These are phyloP conservation scores for Drosophila silvestris DNA, from an alignment of 2,888 invertebrate species.

Conservation along the genomic window DNA sequence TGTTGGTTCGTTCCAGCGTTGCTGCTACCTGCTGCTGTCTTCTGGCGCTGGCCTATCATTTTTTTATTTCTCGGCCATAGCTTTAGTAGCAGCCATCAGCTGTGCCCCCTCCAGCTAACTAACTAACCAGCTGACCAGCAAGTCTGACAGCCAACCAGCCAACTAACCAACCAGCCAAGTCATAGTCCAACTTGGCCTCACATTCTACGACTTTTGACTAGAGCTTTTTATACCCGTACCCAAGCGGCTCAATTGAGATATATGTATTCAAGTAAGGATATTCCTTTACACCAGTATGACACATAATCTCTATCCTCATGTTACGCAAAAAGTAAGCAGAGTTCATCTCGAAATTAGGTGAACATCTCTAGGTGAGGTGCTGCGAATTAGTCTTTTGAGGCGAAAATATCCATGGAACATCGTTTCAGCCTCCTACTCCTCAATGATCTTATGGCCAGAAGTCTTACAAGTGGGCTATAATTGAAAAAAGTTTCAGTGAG, in stretches of 20 bases:
- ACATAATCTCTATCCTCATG: neutral
- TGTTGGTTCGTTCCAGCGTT: slow-evolving; percentile 64
- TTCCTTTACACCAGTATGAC: neutral
- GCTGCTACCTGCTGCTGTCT: slow-evolving; percentile 21
- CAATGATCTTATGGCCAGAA: neutral
- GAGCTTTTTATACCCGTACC: slow-evolving; percentile 27
- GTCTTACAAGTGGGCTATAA: neutral
- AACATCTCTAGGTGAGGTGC: neutral
- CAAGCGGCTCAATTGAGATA: neutral
- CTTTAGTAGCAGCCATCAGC: slow-evolving; percentile 23
- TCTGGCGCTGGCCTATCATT: slow-evolving; percentile 30
- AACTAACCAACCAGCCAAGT: slow-evolving; percentile 24
- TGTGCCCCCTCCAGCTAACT: neutral
- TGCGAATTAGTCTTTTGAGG: neutral
- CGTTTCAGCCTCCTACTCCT: neutral
- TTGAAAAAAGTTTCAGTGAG: no score
- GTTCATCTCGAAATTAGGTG: neutral
- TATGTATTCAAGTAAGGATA: neutral
- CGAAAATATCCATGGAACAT: neutral
- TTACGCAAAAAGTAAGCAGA: neutral
- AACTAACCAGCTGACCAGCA: neutral
- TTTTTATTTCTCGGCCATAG: slow-evolving; percentile 56
- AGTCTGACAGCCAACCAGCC: slow-evolving; percentile 1
- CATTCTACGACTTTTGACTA: slow-evolving; percentile 31
- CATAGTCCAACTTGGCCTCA: slow-evolving; percentile 27